These are phyloP conservation scores for Prunella fulvescens DNA, from an alignment of 2,113 vertebrate species.

Conservation along the genomic window DNA sequence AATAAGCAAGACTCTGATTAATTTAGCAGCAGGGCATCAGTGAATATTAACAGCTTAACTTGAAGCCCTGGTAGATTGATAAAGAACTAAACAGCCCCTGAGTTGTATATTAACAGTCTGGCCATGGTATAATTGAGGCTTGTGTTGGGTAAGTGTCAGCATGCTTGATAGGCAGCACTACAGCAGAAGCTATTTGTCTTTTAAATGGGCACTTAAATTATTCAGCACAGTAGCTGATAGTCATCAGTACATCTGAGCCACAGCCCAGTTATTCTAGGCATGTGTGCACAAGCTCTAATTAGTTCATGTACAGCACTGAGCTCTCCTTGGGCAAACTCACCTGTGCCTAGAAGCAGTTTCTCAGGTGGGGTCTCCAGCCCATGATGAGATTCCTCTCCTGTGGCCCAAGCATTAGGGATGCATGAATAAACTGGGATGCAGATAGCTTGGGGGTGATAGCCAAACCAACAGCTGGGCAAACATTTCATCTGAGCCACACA, in stretches of 20 bases:
- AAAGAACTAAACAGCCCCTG: constrained; percentile 29
- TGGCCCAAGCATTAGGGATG: background rate
- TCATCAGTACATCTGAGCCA: background rate
- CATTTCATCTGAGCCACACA: background rate
- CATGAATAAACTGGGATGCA: background rate
- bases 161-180: background rate
- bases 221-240: background rate
- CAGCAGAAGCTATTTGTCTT: background rate
- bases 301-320: background rate
- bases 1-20: constrained; percentile 55
- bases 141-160: background rate
- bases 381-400: background rate
- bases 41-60: constrained; percentile 40
- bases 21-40: constrained; percentile 39
- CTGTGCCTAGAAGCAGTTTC: background rate
- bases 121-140: background rate
- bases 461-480: background rate
- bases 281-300: background rate
- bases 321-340: background rate
- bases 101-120: constrained; percentile 17
- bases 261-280: background rate
- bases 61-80: background rate
- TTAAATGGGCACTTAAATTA: constrained; percentile 28
- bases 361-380: background rate
- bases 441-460: background rate